phyloP scores from a whole-genome alignment of 2,797 vertebrate species.

The Micromesistius poutassou region DNA sequence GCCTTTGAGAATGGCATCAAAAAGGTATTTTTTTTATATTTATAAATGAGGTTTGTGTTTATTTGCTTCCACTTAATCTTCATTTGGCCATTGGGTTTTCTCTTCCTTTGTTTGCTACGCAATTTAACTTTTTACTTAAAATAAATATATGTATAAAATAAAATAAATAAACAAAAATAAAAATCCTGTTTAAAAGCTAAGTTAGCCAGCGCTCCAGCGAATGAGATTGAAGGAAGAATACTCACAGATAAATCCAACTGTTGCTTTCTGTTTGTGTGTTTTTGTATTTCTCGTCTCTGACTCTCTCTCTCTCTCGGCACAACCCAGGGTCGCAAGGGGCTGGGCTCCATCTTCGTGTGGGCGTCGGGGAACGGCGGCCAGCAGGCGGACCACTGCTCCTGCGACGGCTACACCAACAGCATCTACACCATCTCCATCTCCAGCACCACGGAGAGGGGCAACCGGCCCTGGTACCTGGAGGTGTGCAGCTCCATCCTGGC shows the following conservation, averaged over 20 bases:
- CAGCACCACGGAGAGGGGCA: slow-evolving; percentile 78
- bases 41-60: not conserved
- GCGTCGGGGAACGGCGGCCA: slow-evolving; percentile 85
- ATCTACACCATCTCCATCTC: slow-evolving; percentile 87
- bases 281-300: too few species aligned
- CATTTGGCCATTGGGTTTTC: too few species aligned
- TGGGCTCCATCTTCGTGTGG: slow-evolving; percentile 88
- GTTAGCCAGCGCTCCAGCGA: not conserved
- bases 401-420: slow-evolving; percentile 87
- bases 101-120: not conserved
- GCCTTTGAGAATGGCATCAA: slow-evolving; percentile 89
- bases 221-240: not conserved
- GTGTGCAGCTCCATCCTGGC: slow-evolving; percentile 84
- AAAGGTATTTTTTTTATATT: slow-evolving; percentile 65
- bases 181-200: not conserved
- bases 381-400: slow-evolving; percentile 85
- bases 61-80: too few species aligned
- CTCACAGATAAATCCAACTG: not conserved
- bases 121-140: not conserved
- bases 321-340: slow-evolving; percentile 81
- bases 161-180: not conserved
- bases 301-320: slow-evolving; percentile 6
- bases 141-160: not conserved
- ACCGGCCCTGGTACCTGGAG: slow-evolving; percentile 83
- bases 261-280: not conserved